phyloP scores from a whole-genome alignment of 2,888 invertebrate species.

The Parnassius orleans region DNA sequence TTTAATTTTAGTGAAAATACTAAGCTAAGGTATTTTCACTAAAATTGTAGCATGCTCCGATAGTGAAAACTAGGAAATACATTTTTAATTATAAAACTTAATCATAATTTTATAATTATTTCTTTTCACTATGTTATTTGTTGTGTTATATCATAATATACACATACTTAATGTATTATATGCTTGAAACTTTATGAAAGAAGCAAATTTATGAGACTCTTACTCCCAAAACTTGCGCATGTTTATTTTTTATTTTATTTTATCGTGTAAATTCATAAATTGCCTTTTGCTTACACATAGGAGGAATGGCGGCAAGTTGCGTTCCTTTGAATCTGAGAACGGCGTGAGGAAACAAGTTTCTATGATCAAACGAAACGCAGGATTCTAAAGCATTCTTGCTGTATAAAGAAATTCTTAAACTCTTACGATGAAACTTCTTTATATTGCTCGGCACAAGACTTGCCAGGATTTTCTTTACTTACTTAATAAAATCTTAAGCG shows the following conservation, averaged over 20 bases:
- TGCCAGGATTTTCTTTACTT: background rate
- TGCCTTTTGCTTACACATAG: background rate
- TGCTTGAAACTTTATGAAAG: no score
- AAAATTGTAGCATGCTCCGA: no score
- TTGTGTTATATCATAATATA: background rate
- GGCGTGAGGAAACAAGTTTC: conserved; percentile 26
- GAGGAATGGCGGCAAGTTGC: conserved; percentile 3
- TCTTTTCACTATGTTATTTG: no score
- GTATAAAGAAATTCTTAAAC: conserved; percentile 19
- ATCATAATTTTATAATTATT: no score
- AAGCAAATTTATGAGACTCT: no score
- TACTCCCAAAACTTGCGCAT: no score
- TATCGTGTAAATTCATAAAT: background rate
- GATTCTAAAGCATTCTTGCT: conserved; percentile 19
- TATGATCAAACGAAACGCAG: conserved; percentile 25
- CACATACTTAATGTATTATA: background rate
- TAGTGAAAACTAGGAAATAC: no score
- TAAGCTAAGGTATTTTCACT: no score
- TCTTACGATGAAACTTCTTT: conserved; percentile 14
- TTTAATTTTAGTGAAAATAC: no score
- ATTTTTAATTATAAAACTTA: no score
- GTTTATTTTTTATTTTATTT: no score
- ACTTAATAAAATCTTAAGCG: no score
- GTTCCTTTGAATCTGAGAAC: conserved; percentile 16
- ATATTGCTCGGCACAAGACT: conserved; percentile 1